Percentiles rank a stretch among this genome's conserved stretches.
Conservation (phyloP, 2,888 invertebrate species). For the Desoria tigrina region DNA sequence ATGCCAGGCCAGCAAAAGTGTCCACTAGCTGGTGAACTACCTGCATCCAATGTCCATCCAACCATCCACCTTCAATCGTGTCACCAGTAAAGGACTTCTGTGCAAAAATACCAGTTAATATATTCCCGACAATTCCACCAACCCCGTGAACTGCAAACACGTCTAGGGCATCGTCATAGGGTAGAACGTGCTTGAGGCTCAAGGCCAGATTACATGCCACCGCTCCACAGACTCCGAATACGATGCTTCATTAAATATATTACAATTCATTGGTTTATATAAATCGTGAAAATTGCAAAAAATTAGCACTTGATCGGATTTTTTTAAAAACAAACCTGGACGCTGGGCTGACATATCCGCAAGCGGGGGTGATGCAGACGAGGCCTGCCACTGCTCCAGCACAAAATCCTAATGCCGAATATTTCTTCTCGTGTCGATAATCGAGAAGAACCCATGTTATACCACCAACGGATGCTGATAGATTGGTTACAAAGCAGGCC, state of each 20-base stretch:
- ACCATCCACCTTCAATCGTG: constrained; percentile 44
- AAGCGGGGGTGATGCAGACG: constrained; percentile 45
- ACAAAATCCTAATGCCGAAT: constrained; percentile 47
- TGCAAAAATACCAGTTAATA: constrained; percentile 49
- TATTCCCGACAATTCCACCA: constrained; percentile 50
- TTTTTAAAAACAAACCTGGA: constrained; percentile 3
- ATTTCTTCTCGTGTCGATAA: constrained; percentile 44
- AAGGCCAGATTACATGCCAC: constrained; percentile 44
- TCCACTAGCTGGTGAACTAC: constrained; percentile 44
- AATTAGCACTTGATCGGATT: neutral
- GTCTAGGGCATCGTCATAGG: constrained; percentile 50
- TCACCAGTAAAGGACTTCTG: constrained; percentile 40
- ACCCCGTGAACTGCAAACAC: constrained; percentile 51
- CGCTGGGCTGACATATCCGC: constrained; percentile 44
- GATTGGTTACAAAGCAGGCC: constrained; percentile 41
- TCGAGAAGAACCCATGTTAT: constrained; percentile 48
- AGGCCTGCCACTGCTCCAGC: constrained; percentile 48
- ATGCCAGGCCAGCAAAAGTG: constrained; percentile 42
- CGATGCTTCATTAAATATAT: constrained; percentile 16
- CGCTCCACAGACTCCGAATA: constrained; percentile 47
- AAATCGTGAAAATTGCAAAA: neutral
- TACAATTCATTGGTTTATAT: neutral
- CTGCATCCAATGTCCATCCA: constrained; percentile 51
- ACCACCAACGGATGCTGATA: constrained; percentile 47
- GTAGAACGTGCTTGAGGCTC: constrained; percentile 38